A percentile compares a stretch with the other conserved stretches of the same genome.
Conservation (phyloP, 2,888 invertebrate species). For the Hybos culiciformis region DNA sequence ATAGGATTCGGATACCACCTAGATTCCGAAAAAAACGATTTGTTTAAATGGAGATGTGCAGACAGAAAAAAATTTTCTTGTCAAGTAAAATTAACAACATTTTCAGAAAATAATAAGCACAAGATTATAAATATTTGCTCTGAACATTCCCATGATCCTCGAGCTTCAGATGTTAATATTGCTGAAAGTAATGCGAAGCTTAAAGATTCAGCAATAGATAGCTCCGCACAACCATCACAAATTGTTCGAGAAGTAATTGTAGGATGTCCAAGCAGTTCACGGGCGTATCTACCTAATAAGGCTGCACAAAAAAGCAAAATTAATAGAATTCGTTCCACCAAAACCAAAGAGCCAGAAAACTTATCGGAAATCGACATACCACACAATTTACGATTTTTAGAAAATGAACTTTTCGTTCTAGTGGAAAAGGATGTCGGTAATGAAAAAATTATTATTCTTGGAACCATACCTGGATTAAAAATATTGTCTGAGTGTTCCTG, state of each 20-base stretch:
- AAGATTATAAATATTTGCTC: background rate
- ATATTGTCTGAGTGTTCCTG: background rate
- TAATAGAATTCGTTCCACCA: background rate
- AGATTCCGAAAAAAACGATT: background rate
- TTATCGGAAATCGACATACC: background rate
- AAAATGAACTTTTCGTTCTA: background rate
- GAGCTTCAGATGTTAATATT: background rate
- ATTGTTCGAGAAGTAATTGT: background rate
- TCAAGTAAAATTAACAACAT: no score
- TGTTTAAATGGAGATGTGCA: slow-evolving; percentile 1
- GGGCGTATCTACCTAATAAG: background rate
- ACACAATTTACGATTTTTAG: background rate
- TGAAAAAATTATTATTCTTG: background rate
- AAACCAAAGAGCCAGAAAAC: background rate
- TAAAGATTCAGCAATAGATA: background rate
- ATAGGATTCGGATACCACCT: background rate
- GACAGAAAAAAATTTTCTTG: background rate
- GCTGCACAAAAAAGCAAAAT: background rate
- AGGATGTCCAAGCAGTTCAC: background rate
- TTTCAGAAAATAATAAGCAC: background rate
- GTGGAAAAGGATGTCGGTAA: background rate
- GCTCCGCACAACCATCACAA: background rate
- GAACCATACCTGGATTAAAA: background rate
- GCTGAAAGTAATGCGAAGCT: background rate
- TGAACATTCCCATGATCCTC: background rate